Conservation (phyloP, 1,140 invertebrate species). For the Aphelenchoides fujianensis region DNA sequence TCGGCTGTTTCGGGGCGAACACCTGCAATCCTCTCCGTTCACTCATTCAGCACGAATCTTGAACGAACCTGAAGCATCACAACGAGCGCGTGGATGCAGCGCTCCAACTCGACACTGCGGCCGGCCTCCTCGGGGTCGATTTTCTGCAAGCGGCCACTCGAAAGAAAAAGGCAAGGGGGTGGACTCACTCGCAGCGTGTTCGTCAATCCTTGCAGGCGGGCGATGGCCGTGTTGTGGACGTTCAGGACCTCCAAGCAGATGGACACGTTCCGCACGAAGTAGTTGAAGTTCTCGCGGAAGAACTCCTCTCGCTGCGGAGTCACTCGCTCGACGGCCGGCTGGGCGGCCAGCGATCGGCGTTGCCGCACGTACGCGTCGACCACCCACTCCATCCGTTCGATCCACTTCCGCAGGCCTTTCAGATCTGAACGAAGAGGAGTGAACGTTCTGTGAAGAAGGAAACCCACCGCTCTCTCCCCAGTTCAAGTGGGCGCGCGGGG, state of each 20-base stretch:
- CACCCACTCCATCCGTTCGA: slow-evolving; percentile 38
- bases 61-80: slow-evolving; percentile 54
- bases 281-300: slow-evolving; percentile 51
- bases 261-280: slow-evolving; percentile 48
- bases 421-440: slow-evolving; percentile 38
- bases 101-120: slow-evolving; percentile 47
- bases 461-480: slow-evolving; percentile 46
- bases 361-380: slow-evolving; percentile 40
- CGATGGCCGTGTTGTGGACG: slow-evolving; percentile 54
- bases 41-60: not conserved
- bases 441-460: slow-evolving; percentile 26
- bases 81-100: slow-evolving; percentile 53
- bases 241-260: slow-evolving; percentile 43
- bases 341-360: not conserved
- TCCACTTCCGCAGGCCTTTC: slow-evolving; percentile 51
- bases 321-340: slow-evolving; percentile 11
- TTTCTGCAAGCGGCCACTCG: slow-evolving; percentile 38
- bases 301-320: slow-evolving; percentile 25
- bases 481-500: slow-evolving; percentile 47
- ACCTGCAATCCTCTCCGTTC: slow-evolving; percentile 27
- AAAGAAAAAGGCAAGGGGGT: not conserved
- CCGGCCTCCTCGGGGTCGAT: slow-evolving; percentile 36
- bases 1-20: slow-evolving; percentile 51
- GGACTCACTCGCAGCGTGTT: slow-evolving; percentile 43
- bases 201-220: slow-evolving; percentile 49